Percentiles rank a stretch among this genome's conserved stretches.
Conservation (phyloP, 2,113 vertebrate genomes). For the Sphaerodactylus townsendi region DNA sequence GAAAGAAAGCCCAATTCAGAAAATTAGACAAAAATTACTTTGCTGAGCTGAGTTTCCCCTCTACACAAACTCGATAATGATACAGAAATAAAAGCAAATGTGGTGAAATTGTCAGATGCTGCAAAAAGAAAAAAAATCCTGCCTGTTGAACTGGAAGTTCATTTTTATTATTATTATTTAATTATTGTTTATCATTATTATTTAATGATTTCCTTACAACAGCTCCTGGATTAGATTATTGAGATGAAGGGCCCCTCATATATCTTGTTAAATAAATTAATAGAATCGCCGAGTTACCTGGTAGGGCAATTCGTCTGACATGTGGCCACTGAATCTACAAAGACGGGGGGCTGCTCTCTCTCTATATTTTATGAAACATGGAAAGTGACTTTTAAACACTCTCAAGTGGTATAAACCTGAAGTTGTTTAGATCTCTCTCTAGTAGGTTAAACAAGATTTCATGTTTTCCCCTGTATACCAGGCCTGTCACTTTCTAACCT, state of each 20-base stretch:
- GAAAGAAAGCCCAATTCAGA: too few species aligned
- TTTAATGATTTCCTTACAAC: not conserved
- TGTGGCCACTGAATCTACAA: not conserved
- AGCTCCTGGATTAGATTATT: not conserved
- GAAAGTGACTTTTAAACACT: slow-evolving; percentile 60
- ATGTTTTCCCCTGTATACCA: not conserved
- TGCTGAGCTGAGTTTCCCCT: not conserved
- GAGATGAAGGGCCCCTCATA: not conserved
- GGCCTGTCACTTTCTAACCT: not conserved
- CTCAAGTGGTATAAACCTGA: slow-evolving; percentile 26
- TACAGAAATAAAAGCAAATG: not conserved
- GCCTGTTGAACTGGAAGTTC: not conserved
- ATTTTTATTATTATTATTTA: slow-evolving; percentile 1
- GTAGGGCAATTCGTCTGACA: not conserved
- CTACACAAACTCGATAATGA: not conserved
- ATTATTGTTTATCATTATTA: slow-evolving; percentile 20
- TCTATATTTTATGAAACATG: slow-evolving; percentile 58
- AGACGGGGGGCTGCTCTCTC: slow-evolving; percentile 34
- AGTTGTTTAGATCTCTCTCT: slow-evolving; percentile 7
- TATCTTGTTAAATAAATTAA: slow-evolving; percentile 5
- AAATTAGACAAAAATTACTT: too few species aligned
- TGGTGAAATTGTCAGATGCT: not conserved
- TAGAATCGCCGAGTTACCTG: fast-evolving
- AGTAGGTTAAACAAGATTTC: not conserved
- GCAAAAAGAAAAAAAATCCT: not conserved